Percentiles rank a stretch among this genome's conserved stretches.
Evolutionary conservation across 1,140 invertebrate genomes (phyloP).

Genomic region (Drosophila nigromelanica): DNA sequence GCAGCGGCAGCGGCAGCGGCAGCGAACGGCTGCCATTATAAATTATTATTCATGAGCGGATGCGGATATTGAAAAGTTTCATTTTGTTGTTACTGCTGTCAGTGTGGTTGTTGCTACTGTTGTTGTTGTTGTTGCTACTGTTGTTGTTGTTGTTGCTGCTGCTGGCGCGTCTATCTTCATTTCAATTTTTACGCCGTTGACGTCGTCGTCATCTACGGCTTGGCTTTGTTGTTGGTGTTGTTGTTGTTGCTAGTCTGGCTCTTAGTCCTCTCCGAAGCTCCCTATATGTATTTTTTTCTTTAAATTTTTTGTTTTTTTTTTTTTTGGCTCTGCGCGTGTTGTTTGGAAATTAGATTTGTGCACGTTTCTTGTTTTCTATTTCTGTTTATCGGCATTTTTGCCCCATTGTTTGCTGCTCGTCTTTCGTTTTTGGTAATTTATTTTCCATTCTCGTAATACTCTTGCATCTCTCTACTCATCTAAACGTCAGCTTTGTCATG

Average conservation of each 20-base stretch:
- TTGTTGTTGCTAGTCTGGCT: conserved; percentile 31
- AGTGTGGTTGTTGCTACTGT: conserved; percentile 17
- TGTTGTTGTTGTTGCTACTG: conserved; percentile 13
- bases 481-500: background rate
- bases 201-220: conserved; percentile 38
- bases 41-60: conserved; percentile 82
- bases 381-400: conserved; percentile 74
- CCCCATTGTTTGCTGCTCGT: conserved; percentile 31
- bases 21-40: conserved; percentile 67
- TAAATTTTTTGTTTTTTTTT: conserved; percentile 23
- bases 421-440: conserved; percentile 32
- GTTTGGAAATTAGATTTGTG: conserved; percentile 81
- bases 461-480: background rate
- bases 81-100: conserved; percentile 51
- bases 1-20: conserved; percentile 25
- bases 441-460: conserved; percentile 20
- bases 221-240: background rate
- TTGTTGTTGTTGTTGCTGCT: conserved; percentile 13
- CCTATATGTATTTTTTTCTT: conserved; percentile 17
- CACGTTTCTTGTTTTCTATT: conserved; percentile 82
- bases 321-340: conserved; percentile 62
- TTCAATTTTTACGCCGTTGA: conserved; percentile 72
- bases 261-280: conserved; percentile 19
- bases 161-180: conserved; percentile 65
- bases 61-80: conserved; percentile 82